These are phyloP conservation scores for Hemibagrus guttatus DNA, from an alignment of 2,797 vertebrate genomes.

Conservation along the genomic window DNA sequence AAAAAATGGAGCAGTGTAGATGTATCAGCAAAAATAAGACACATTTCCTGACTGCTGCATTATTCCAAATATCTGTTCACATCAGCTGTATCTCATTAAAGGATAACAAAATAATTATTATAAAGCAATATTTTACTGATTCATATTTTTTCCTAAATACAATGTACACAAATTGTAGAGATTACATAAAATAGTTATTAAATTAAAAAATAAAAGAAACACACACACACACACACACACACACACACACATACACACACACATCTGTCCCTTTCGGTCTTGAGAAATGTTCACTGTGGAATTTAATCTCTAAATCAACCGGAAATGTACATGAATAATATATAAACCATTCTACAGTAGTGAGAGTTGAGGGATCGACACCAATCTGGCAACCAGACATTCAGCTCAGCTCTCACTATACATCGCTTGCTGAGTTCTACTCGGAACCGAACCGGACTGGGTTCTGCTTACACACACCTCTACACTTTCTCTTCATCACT, in stretches of 20 bases:
- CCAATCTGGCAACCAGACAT: not conserved
- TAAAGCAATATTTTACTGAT: no score
- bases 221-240: no score
- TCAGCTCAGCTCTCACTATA: conserved; percentile 42
- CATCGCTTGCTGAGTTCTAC: conserved; percentile 74
- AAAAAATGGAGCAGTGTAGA: no score
- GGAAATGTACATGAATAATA: not conserved
- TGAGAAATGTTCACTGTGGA: not conserved
- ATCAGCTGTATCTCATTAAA: no score
- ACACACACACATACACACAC: no score
- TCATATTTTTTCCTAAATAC: not conserved
- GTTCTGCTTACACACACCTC: not conserved
- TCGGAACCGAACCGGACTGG: not conserved
- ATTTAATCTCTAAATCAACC: not conserved
- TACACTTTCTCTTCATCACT: not conserved
- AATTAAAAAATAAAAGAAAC: no score
- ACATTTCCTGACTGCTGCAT: no score
- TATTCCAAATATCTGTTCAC: no score
- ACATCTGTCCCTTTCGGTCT: not conserved
- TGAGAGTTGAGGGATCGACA: not conserved
- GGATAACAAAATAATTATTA: no score
- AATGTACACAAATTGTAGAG: not conserved
- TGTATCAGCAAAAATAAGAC: not conserved
- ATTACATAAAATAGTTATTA: no score
- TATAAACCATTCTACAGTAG: not conserved